Conservation (phyloP, 1,140 invertebrate species). For the Nylanderia fulva region DNA sequence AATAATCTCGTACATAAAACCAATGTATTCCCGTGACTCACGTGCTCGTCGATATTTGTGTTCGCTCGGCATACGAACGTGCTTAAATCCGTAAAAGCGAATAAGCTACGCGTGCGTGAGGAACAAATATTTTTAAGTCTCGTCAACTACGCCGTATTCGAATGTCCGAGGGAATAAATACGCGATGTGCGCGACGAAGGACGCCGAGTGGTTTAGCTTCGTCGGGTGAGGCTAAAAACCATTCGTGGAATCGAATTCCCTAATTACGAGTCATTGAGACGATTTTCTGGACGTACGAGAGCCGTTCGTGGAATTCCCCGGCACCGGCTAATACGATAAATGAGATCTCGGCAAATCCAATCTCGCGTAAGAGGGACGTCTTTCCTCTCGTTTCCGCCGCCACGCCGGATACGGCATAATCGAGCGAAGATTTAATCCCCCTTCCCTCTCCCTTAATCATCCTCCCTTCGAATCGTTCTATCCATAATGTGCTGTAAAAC, state of each 20-base stretch:
- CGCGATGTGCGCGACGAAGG: background rate
- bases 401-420: constrained; percentile 39
- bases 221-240: background rate
- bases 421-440: constrained; percentile 46
- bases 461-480: constrained; percentile 37
- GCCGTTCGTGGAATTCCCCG: constrained; percentile 41
- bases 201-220: constrained; percentile 32
- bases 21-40: constrained; percentile 27
- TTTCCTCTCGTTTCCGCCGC: constrained; percentile 47
- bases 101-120: constrained; percentile 43
- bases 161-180: constrained; percentile 23
- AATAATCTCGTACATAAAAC: background rate
- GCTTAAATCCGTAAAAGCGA: constrained; percentile 39
- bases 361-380: constrained; percentile 32
- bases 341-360: constrained; percentile 45
- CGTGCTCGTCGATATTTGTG: constrained; percentile 12
- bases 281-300: constrained; percentile 32
- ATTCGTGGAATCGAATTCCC: constrained; percentile 46
- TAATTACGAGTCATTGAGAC: constrained; percentile 45
- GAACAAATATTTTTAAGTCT: constrained; percentile 43
- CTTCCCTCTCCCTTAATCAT: background rate
- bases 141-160: background rate
- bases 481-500: constrained; percentile 69
- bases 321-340: constrained; percentile 34
- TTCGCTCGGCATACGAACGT: constrained; percentile 27